phyloP scores from a whole-genome alignment of 1,140 invertebrate genomes.

The Monochamus saltuarius region DNA sequence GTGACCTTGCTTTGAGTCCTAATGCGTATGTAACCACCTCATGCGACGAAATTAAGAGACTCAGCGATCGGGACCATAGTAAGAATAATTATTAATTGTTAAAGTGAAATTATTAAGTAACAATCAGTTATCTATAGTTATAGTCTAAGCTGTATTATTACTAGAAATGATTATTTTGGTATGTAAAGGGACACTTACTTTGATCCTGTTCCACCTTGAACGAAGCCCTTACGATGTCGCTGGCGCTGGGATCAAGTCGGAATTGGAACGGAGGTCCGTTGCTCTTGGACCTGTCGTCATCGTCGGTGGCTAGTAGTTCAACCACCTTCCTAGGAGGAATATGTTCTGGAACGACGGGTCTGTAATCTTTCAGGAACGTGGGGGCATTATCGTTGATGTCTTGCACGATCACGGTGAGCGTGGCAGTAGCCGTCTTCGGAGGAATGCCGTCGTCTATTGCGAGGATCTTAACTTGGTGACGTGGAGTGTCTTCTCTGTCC shows the following conservation, averaged over 20 bases:
- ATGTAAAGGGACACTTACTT: constrained; percentile 61
- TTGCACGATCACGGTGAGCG: constrained; percentile 90
- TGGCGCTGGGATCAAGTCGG: constrained; percentile 86
- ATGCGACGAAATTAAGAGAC: no score
- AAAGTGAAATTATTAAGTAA: no score
- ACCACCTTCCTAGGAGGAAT: constrained; percentile 85
- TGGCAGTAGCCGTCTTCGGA: constrained; percentile 92
- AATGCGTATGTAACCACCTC: no score
- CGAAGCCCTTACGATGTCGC: constrained; percentile 86
- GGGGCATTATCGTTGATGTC: constrained; percentile 97
- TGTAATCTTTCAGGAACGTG: constrained; percentile 86
- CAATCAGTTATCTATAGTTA: no score
- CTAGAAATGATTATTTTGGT: no score
- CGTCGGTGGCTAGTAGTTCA: constrained; percentile 92
- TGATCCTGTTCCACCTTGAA: constrained; percentile 95
- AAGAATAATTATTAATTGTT: no score
- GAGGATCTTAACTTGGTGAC: constrained; percentile 93
- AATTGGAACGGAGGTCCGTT: constrained; percentile 96
- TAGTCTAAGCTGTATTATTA: no score
- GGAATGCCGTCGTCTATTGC: constrained; percentile 94
- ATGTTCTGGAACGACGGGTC: constrained; percentile 87
- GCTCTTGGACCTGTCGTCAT: constrained; percentile 89
- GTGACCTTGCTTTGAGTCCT: no score
- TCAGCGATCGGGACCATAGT: no score
- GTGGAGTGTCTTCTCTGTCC: constrained; percentile 85